Base-by-base conservation (phyloP, 2,113 vertebrate genomes). In the Parus major region DNA sequence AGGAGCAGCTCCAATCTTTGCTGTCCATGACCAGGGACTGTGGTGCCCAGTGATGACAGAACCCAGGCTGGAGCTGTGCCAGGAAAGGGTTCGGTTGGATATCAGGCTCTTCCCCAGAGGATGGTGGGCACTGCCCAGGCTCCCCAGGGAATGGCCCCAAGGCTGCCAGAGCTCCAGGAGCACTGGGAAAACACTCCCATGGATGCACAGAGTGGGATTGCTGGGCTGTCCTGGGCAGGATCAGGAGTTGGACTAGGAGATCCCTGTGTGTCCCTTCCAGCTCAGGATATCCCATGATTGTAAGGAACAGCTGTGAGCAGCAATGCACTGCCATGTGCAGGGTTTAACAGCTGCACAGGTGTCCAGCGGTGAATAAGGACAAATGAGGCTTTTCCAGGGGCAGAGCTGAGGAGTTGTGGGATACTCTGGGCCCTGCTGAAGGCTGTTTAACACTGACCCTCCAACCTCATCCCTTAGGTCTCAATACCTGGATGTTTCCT, bases 111-210 rank as follows among this genome's bases (percentile, higher is more conserved):
- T 59, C 27, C 5, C 15, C 59, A 57, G 27, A 65, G 36, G 18
- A 18, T 50, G 52, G 3, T 52, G 33, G 65, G 36, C 52, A 81
- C 68, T 81, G 77, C 0, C 1, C 68, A 44, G 36, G 52, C 52
- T 81, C 27, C 44, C 36, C 44, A 52, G 68, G 86, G 36, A 66
- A 44, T 46, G 68, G 59, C 68, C 14, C 33, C 5, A 1, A 12
- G 44, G 44, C 69, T 88, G 52, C 69, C 69, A 66, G 7, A 73
- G 23, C 68, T 66, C 33, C 52, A 39, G 77, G 7, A 66, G 4
- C 1, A 0, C 11, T 63, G 0, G 41, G 49, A 21, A 1, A 61
- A 13, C 2, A 0, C 33, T 47, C 3, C 3, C 28, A 39, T 6
- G 28, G 19, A 50, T 17, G 71, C 29, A 0, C 60, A 52, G 46